Evolutionary conservation across 2,113 vertebrate species (phyloP).

Genomic region (Engraulis encrasicolus): DNA sequence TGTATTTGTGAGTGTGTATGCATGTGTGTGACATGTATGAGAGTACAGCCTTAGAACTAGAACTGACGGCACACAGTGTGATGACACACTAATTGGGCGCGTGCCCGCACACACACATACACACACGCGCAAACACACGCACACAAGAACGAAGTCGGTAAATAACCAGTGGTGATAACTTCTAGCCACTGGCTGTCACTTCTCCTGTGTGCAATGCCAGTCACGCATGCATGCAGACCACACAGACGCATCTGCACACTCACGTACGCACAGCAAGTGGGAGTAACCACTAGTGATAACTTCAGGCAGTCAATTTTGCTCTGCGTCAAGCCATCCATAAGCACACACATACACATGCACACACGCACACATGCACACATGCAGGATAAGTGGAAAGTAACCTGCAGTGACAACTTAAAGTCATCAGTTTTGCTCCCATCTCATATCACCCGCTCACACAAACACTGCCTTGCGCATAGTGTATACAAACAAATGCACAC

Average conservation of each 20-base stretch:
- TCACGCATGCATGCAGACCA: constrained; percentile 13
- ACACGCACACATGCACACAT: not conserved
- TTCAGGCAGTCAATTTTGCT: no score
- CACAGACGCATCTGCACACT: constrained; percentile 4
- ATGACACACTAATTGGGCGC: not conserved
- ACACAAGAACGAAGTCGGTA: not conserved
- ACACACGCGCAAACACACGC: no score
- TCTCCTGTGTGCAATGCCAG: no score
- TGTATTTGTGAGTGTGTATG: not conserved
- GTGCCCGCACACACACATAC: no score
- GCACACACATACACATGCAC: not conserved
- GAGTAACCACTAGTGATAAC: no score
- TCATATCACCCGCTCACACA: not conserved
- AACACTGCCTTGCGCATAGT: no score
- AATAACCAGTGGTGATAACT: not conserved
- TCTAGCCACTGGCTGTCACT: not conserved
- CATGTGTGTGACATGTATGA: not conserved
- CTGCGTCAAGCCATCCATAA: no score
- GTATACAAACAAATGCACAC: not conserved
- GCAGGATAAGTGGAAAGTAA: no score
- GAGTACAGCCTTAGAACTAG: not conserved
- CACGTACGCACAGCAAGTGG: not conserved
- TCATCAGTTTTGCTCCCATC: no score
- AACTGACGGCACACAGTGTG: not conserved
- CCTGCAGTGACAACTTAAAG: no score